phyloP scores from a whole-genome alignment of 2,888 invertebrate genomes.

The Ornithoptera priamus region DNA sequence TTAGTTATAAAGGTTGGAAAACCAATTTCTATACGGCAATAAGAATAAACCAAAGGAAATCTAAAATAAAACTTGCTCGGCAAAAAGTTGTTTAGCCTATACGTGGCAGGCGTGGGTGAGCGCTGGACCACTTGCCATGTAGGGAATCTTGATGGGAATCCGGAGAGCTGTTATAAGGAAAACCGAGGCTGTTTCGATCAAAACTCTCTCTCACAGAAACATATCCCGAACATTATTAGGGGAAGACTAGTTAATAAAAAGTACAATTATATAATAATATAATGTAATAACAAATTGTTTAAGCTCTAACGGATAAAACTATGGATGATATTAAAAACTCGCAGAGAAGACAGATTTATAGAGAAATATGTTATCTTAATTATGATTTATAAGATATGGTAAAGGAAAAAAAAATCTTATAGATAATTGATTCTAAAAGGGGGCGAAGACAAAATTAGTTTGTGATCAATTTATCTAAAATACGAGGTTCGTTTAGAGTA shows the following conservation, averaged over 20 bases:
- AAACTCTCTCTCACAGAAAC: constrained; percentile 1
- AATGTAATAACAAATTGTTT: not conserved
- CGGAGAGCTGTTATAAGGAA: constrained; percentile 40
- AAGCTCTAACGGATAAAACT: not conserved
- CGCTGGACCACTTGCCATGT: constrained; percentile 64
- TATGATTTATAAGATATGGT: too few relatives aligned
- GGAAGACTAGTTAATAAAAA: not conserved
- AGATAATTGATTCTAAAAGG: too few relatives aligned
- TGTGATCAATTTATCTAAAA: too few relatives aligned
- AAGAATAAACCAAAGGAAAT: constrained; percentile 16
- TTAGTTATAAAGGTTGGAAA: constrained; percentile 5
- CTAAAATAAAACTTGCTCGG: constrained; percentile 30
- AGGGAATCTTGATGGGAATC: constrained; percentile 70
- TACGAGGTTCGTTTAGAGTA: too few relatives aligned
- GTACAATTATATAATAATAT: not conserved
- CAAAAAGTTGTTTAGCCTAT: constrained; percentile 44
- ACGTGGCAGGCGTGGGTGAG: constrained; percentile 59
- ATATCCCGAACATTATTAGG: constrained; percentile 1
- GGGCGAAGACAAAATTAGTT: too few relatives aligned
- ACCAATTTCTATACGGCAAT: constrained; percentile 8
- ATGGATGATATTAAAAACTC: too few relatives aligned
- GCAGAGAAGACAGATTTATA: too few relatives aligned
- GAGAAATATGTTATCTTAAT: too few relatives aligned
- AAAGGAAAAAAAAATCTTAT: too few relatives aligned
- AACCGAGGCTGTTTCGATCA: constrained; percentile 28